These are phyloP conservation scores for Drosophila arizonae DNA, from an alignment of 1,140 invertebrate species.

Conservation along the genomic window DNA sequence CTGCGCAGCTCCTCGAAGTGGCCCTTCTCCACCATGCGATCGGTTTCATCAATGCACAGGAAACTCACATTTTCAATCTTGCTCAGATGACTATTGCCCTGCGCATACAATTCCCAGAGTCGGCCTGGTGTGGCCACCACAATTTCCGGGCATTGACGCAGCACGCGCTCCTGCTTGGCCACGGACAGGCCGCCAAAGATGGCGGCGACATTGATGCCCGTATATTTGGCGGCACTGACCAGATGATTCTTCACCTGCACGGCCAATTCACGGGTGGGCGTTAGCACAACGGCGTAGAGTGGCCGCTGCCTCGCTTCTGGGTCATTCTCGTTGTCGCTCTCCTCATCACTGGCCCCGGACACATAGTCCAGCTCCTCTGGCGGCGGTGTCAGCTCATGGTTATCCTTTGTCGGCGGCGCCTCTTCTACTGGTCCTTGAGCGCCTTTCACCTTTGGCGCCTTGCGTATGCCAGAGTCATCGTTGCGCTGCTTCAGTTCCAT, in stretches of 20 bases:
- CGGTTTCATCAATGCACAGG: conserved; percentile 98
- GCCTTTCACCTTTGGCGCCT: conserved; percentile 81
- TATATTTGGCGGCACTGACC: conserved; percentile 90
- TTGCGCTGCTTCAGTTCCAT: conserved; percentile 86
- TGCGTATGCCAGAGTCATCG: conserved; percentile 61
- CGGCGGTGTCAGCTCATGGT: conserved; percentile 73
- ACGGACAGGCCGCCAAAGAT: conserved; percentile 95
- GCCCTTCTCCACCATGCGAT: conserved; percentile 98
- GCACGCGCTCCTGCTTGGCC: conserved; percentile 95
- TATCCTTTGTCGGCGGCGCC: conserved; percentile 43
- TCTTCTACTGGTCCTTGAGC: conserved; percentile 61
- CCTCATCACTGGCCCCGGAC: conserved; percentile 81
- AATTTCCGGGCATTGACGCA: conserved; percentile 93
- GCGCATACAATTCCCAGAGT: conserved; percentile 95
- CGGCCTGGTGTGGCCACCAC: conserved; percentile 98
- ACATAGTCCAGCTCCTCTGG: conserved; percentile 74
- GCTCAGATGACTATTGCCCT: conserved; percentile 90
- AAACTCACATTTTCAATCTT: conserved; percentile 89
- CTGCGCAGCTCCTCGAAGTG: conserved; percentile 97
- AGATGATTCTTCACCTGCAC: conserved; percentile 96
- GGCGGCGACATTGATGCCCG: conserved; percentile 86
- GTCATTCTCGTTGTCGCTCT: conserved; percentile 75
- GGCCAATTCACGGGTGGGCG: conserved; percentile 97
- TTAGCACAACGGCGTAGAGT: conserved; percentile 93
- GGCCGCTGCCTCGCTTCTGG: conserved; percentile 83